Base-by-base conservation (phyloP, 2,888 invertebrate species). In the Nomada flava region DNA sequence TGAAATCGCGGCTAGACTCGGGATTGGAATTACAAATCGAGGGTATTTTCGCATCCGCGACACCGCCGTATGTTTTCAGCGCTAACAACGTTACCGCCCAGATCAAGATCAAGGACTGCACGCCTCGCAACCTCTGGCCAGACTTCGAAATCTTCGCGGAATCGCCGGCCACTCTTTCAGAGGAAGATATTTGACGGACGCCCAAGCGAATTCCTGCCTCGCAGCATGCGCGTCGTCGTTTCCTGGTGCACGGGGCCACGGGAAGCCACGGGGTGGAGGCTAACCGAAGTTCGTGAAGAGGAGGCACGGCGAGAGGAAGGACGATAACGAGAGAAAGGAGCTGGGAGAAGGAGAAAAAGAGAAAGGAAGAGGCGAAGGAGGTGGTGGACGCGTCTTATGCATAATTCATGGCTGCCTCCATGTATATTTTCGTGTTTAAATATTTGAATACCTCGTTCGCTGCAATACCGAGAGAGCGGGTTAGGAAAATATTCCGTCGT, bases 381-480 rank as follows among this genome's bases (percentile, higher is more conserved):
- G 69, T 78, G 76, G 83, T 84, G 87, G 88, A 89, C 87, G 88
- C 86, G 89, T 86, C 90, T 91, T 89, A 92, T 93, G 92, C 90
- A 93, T 93, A 90, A 93, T 93, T 92, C 92, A 93, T 92, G 86
- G 70, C 89, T 89, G 88, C 91, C 91, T 92, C 92, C 87, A 88
- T 91, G 91, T 92, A 92, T 92, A 92, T 93, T 93, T 93, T 92
- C 91, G 90, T 91, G 91, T 92, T 93, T 93, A 92, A 93, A 93
- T 93, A 93, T 93, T 93, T 93, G 92, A 93, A 93, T 92, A 92
- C 89, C 87, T 90, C 88, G 90, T 91, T 91, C 90, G 87, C 84
- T 89, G 90, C 87, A 89, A 88, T 84, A 85, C 83, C 83, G 83
- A 80, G 87, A 79, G 85, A 88, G 86, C 86, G 88, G 88, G 88